Evolutionary conservation across 1,140 invertebrate species (phyloP).

Genomic region (Bombus waltoni): DNA sequence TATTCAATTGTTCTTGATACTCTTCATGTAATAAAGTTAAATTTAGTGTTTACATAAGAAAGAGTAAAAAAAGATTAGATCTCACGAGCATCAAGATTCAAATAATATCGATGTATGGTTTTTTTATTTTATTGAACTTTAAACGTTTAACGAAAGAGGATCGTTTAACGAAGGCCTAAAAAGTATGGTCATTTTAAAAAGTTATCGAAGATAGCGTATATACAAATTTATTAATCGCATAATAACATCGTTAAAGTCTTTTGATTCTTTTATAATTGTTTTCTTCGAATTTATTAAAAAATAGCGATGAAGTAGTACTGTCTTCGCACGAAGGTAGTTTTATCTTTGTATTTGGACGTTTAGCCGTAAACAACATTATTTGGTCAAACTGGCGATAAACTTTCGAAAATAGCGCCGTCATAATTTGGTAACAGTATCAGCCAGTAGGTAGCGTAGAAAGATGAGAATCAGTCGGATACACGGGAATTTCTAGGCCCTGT

Average conservation of each 20-base stretch:
- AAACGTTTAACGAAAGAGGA: too few relatives aligned
- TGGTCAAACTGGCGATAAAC: neutral
- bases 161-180: neutral
- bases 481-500: conserved; percentile 45
- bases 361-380: neutral
- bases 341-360: neutral
- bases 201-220: neutral
- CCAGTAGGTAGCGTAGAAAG: neutral
- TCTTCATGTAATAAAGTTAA: neutral
- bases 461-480: neutral
- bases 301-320: too few relatives aligned
- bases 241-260: neutral
- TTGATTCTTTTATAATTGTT: neutral
- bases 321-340: neutral
- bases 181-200: neutral
- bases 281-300: neutral
- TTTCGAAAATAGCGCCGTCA: neutral
- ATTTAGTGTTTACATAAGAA: neutral
- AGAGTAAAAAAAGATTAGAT: neutral
- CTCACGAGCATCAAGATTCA: neutral
- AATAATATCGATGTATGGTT: neutral
- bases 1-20: too few relatives aligned
- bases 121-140: too few relatives aligned
- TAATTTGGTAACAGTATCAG: neutral
- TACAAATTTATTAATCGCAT: neutral